Percentiles rank a stretch among this genome's conserved stretches.
Conservation (phyloP, 2,113 vertebrate species). For the Hemibagrus wyckioides region DNA sequence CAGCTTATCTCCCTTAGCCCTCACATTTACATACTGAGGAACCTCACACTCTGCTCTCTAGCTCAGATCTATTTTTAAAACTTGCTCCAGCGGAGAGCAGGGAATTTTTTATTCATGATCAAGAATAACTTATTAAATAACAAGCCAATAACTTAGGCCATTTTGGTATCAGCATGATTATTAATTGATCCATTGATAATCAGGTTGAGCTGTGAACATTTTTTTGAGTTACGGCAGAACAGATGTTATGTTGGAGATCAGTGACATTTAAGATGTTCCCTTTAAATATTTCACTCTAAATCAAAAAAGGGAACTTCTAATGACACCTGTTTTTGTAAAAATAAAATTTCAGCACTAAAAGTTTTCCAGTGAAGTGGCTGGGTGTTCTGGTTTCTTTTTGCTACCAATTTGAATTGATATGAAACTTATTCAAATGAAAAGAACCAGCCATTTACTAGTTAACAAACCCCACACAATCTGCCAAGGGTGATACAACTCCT, state of each 20-base stretch:
- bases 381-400: background rate
- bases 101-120: conserved; percentile 52
- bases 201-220: background rate
- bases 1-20: conserved; percentile 55
- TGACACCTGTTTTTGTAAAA: background rate
- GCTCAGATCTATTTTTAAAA: conserved; percentile 60
- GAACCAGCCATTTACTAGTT: background rate
- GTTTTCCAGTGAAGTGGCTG: background rate
- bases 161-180: conserved; percentile 17
- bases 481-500: background rate
- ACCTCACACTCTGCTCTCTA: conserved; percentile 44
- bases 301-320: background rate
- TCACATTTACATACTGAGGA: conserved; percentile 55
- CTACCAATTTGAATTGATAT: background rate
- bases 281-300: background rate
- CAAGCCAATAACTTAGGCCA: conserved; percentile 38
- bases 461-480: background rate
- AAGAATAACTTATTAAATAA: conserved; percentile 52
- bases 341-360: background rate
- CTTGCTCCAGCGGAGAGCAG: conserved; percentile 40
- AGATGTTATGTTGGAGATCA: background rate
- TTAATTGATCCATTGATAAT: conserved; percentile 38
- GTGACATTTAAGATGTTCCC: background rate
- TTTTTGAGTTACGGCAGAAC: background rate
- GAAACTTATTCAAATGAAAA: conserved; percentile 34